Percentiles rank a stretch among this genome's conserved stretches.
Evolutionary conservation across 1,140 invertebrate genomes (phyloP).

Genomic region (Wasmannia auropunctata): DNA sequence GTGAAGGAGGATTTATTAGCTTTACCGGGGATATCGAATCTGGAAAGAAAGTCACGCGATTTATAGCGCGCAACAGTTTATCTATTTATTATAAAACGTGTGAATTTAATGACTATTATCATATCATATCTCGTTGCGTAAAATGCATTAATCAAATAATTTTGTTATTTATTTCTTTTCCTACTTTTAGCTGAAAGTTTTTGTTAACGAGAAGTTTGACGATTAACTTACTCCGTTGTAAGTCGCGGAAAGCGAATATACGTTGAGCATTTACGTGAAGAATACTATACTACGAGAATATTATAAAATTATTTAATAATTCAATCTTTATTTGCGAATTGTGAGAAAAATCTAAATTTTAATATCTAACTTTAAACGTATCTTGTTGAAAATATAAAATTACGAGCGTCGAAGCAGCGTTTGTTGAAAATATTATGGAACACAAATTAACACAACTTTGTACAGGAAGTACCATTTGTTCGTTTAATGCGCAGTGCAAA

Average conservation of each 20-base stretch:
- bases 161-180: not conserved
- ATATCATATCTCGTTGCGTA: not conserved
- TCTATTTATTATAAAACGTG: not conserved
- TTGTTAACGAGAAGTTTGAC: not conserved
- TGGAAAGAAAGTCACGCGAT: not conserved
- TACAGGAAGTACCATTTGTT: not conserved
- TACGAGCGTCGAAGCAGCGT: not conserved
- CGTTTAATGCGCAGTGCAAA: not conserved
- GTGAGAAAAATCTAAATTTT: not conserved
- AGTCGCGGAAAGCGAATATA: not conserved
- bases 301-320: not conserved
- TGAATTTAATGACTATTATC: not conserved
- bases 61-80: not conserved
- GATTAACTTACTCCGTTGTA: not conserved
- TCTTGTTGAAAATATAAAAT: not conserved
- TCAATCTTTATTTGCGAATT: not conserved
- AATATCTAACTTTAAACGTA: not conserved
- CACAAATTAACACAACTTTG: not conserved
- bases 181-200: not conserved
- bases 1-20: not conserved
- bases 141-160: constrained; percentile 14
- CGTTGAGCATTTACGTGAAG: not conserved
- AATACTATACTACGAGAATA: not conserved
- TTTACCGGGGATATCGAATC: not conserved
- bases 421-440: not conserved